Percentiles rank a stretch among this genome's conserved stretches.
These are phyloP conservation scores for Ceratoteleas bidentatus DNA, from an alignment of 1,140 invertebrate genomes.

Conservation along the genomic window DNA sequence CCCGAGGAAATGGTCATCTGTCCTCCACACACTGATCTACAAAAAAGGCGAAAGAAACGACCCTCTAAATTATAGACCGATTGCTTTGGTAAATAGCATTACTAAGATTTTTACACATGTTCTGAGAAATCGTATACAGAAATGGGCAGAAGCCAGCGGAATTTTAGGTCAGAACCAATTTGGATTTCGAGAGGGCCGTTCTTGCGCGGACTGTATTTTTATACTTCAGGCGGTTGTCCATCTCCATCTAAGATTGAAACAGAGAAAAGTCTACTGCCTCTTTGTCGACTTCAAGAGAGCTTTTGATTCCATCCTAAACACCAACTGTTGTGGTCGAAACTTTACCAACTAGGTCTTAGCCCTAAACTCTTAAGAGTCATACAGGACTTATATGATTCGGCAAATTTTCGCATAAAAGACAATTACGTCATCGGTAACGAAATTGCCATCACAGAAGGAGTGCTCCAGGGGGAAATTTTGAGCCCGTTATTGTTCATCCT, in stretches of 20 bases:
- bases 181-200: not conserved
- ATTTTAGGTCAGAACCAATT: not conserved
- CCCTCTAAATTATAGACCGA: not conserved
- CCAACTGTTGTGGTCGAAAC: slow-evolving; percentile 53
- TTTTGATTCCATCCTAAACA: slow-evolving; percentile 57
- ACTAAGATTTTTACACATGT: not conserved
- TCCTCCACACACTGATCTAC: not conserved
- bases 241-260: not conserved
- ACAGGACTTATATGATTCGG: slow-evolving; percentile 53
- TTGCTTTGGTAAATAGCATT: not conserved
- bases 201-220: not conserved
- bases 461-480: slow-evolving; percentile 59
- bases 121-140: not conserved
- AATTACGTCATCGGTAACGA: not conserved
- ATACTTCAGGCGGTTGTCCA: not conserved
- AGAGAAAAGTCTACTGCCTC: not conserved
- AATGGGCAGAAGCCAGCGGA: not conserved
- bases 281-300: slow-evolving; percentile 21
- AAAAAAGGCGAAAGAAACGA: slow-evolving; percentile 1
- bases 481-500: slow-evolving; percentile 56
- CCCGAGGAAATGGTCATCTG: not conserved
- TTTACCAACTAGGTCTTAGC: slow-evolving; percentile 48
- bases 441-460: slow-evolving; percentile 46
- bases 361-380: slow-evolving; percentile 59
- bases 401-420: slow-evolving; percentile 30